phyloP scores from a whole-genome alignment of 2,113 vertebrate genomes.

The Microcebus jonahi region DNA sequence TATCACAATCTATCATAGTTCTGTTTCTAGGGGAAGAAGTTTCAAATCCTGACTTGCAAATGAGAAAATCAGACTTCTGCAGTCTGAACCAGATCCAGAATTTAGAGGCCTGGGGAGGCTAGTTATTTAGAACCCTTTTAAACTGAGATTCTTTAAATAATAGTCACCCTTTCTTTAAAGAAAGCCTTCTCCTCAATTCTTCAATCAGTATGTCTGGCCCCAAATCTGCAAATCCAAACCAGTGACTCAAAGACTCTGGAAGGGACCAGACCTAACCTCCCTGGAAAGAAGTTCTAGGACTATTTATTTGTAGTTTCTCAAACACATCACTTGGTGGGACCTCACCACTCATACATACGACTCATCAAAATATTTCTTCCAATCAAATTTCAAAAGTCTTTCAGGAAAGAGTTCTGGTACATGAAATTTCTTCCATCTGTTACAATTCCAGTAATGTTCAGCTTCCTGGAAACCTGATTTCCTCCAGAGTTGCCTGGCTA shows the following conservation, averaged over 20 bases:
- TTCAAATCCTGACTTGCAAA: background rate
- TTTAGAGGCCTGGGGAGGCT: background rate
- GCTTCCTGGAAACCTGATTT: background rate
- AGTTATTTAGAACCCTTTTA: background rate
- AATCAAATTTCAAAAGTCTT: background rate
- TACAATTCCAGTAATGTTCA: background rate
- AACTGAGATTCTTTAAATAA: background rate
- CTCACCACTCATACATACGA: background rate
- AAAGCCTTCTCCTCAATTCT: background rate
- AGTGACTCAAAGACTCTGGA: background rate
- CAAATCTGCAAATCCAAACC: background rate
- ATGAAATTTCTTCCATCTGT: background rate
- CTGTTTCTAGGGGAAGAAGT: background rate
- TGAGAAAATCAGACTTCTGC: background rate
- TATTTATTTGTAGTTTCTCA: background rate
- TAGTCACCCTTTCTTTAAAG: background rate
- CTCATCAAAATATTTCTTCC: slow-evolving; percentile 29
- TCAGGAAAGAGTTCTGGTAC: background rate
- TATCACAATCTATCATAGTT: background rate
- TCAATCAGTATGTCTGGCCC: background rate
- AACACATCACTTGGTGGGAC: background rate
- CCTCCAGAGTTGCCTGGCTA: background rate
- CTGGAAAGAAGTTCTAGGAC: background rate
- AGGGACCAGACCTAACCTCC: background rate
- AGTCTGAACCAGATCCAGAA: background rate